Base-by-base conservation (phyloP, 2,113 vertebrate species). In the Chaetura pelagica region DNA sequence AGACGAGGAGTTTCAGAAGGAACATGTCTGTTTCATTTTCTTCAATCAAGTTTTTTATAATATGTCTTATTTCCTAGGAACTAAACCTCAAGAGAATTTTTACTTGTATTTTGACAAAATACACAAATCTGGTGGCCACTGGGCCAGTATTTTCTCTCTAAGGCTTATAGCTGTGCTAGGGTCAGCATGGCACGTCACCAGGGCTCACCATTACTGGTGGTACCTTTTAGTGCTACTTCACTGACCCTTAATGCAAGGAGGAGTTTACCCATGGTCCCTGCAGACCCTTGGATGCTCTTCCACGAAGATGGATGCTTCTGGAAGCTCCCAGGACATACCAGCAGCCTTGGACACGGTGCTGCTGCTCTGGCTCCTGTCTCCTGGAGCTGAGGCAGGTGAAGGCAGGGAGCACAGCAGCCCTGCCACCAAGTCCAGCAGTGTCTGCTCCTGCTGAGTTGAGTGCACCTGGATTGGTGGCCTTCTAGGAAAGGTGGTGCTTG, bases 291-390 rank as follows among this genome's bases (percentile, higher is more conserved):
- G 38, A 66, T 98, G 93, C 90, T 98, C 27, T 98, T 98, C 96
- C 94, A 96, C 57, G 80, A 90, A 10, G 98, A 97, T 67, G 98
- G 98, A 18, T 95, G 98, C 97, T 98, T 98, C 97, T 84, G 95
- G 94, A 98, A 98, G 82, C 66, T 98, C 48, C 96, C 87, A 22
- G 96, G 98, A 51, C 96, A 94, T 92, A 98, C 97, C 75, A 98
- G 97, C 62, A 84, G 83, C 67, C 24, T 42, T 35, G 98, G 98
- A 38, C 90, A 87, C 89, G 95, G 96, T 4, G 97, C 98, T 96
- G 98, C 96, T 15, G 97, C 98, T 5, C 59, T 98, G 62, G 97
- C 97, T 98, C 98, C 72, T 98, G 97, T 79, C 96, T 97, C 16
- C 97, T 97, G 96, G 71, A 72, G 15, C 96, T 98, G 68, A 95